Conservation (phyloP, 2,888 invertebrate genomes). For the Macroteleia sp. region DNA sequence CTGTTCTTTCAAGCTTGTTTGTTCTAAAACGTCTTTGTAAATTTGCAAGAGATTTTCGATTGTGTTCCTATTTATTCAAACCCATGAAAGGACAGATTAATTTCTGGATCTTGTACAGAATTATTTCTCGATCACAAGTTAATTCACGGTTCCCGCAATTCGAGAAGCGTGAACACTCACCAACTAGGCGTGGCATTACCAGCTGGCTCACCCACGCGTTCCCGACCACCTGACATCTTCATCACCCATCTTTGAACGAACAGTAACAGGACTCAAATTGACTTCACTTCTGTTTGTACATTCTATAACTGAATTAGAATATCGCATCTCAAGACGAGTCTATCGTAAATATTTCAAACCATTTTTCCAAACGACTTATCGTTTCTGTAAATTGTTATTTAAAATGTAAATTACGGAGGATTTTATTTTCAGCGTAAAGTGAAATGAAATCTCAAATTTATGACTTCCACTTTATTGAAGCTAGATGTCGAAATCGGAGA, state of each 20-base stretch:
- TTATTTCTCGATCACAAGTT: slow-evolving; percentile 24
- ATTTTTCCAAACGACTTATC: slow-evolving; percentile 7
- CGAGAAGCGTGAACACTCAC: slow-evolving; percentile 76
- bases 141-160: slow-evolving; percentile 64
- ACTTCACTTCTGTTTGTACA: slow-evolving; percentile 53
- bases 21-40: too few species aligned
- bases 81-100: too few species aligned
- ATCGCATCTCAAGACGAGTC: slow-evolving; percentile 22
- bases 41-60: too few species aligned
- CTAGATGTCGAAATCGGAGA: too few species aligned
- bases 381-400: too few species aligned
- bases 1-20: too few species aligned
- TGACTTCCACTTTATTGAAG: too few species aligned
- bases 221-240: slow-evolving; percentile 77
- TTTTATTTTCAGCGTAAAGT: too few species aligned
- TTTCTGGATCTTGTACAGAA: slow-evolving; percentile 3
- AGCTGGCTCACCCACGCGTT: slow-evolving; percentile 80
- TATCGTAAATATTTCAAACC: slow-evolving; percentile 13
- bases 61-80: too few species aligned
- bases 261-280: slow-evolving; percentile 69
- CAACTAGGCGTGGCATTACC: slow-evolving; percentile 69
- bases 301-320: slow-evolving; percentile 47
- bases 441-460: too few species aligned
- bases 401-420: too few species aligned
- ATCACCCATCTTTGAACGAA: slow-evolving; percentile 72